phyloP scores from a whole-genome alignment of 2,797 vertebrate genomes.

The Eulemur rubriventer region DNA sequence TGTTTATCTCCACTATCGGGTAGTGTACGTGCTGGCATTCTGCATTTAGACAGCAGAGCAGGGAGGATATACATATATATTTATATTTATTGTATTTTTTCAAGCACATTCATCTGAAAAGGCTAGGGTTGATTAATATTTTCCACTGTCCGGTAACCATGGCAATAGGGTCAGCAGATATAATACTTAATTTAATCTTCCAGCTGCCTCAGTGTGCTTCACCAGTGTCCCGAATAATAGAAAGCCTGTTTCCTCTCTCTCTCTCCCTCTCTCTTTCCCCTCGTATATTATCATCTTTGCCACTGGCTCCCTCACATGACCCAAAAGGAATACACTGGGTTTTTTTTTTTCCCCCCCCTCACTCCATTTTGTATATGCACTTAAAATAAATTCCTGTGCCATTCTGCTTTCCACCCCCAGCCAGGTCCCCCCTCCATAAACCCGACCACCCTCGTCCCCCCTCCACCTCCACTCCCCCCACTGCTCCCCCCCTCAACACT shows the following conservation, averaged over 20 bases:
- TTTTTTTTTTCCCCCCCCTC: background rate
- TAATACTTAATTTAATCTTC: conserved; percentile 99
- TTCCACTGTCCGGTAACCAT: conserved; percentile 99
- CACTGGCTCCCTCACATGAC: conserved; percentile 86
- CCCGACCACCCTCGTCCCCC: conserved; percentile 48
- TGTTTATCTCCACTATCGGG: conserved; percentile 77
- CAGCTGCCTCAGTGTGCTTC: conserved; percentile 96
- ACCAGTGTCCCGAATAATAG: conserved; percentile 96
- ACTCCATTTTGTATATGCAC: conserved; percentile 76
- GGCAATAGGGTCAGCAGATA: conserved; percentile 99
- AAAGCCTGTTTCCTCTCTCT: conserved; percentile 91
- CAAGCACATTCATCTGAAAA: conserved; percentile 87
- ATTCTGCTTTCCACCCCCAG: conserved; percentile 54
- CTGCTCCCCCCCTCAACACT: conserved; percentile 66
- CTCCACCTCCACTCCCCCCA: conserved; percentile 53
- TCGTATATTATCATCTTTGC: conserved; percentile 86
- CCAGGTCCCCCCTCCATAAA: conserved; percentile 72
- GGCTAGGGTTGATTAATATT: conserved; percentile 99
- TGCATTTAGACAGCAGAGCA: conserved; percentile 76
- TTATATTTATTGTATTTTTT: conserved; percentile 87
- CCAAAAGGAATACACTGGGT: conserved; percentile 82
- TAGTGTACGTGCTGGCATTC: conserved; percentile 70
- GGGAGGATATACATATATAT: conserved; percentile 84
- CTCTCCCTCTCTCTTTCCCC: conserved; percentile 83
- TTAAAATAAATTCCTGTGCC: conserved; percentile 68